Base-by-base conservation (phyloP, 2,113 vertebrate species). In the Cryptoleucopteryx plumbea region DNA sequence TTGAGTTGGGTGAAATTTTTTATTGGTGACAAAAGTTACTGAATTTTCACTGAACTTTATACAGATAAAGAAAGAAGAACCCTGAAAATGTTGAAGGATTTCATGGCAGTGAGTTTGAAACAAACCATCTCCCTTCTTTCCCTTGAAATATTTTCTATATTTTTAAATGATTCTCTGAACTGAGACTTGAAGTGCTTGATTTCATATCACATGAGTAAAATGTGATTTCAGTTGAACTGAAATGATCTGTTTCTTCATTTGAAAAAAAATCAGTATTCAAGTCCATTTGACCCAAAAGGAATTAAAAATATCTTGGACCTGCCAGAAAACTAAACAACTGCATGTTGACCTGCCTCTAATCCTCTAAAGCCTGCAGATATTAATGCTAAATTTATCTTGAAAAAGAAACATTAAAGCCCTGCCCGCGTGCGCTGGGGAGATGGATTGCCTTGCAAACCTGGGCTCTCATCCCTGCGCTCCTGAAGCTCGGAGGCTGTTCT, bases 301-400 rank as follows among this genome's bases (percentile, higher is more conserved):
- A 91, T 94, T 92, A 66, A 90, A 94, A 96, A 68, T 82, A 79
- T 43, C 81, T 90, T 52, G 27, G 78, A 80, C 71, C 56, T 61
- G 56, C 70, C 84, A 85, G 90, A 85, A 93, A 82, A 89, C 9
- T 3, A 85, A 94, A 88, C 75, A 94, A 94, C 83, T 75, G 34
- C 62, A 52, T 26, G 74, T 43, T 89, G 87, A 87, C 93, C 84
- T 68, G 56, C 38, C 86, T 87, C n/a, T 93, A 91, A 94, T 93
- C 86, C 40, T 84, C 77, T 72, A 84, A 96, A 96, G 73, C 89
- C 73, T 81, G 63, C 68, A 94, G 81, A 87, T 87, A 94, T 75
- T 93, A 92, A 86, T 59, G 68, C 88, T 84, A 96, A 86, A 91
- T 92, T 94, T 94, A 72, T 81, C 92, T 89, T 78, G 72, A n/a